These are phyloP conservation scores for Agapornis canus DNA, from an alignment of 2,797 vertebrate genomes.

Conservation along the genomic window DNA sequence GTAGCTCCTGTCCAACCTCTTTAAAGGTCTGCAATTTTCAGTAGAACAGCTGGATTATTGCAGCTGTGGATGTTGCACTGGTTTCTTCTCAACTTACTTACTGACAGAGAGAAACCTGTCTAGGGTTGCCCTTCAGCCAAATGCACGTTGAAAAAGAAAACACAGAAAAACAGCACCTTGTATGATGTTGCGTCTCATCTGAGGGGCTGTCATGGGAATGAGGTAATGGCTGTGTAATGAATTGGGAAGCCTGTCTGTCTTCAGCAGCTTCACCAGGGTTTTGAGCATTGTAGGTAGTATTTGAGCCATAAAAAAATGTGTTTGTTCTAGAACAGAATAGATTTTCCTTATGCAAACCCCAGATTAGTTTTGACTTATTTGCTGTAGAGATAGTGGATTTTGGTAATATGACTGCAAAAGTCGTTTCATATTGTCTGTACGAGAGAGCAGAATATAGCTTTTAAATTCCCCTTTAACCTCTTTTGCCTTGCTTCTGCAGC, in stretches of 20 bases:
- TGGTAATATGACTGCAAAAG: not conserved
- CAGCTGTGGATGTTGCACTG: not conserved
- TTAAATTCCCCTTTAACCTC: not conserved
- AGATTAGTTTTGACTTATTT: not conserved
- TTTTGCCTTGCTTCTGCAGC: not conserved
- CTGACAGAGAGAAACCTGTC: not conserved
- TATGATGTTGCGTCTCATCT: not conserved
- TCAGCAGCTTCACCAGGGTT: not conserved
- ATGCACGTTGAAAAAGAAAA: not conserved
- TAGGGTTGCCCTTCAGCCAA: not conserved
- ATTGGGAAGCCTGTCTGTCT: not conserved
- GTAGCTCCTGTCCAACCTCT: not conserved
- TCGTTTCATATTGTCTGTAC: rapidly evolving
- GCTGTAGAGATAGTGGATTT: not conserved
- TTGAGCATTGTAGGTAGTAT: not conserved
- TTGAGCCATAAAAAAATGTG: not conserved
- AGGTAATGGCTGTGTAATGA: not conserved
- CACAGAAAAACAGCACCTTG: not conserved
- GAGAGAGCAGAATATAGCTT: not conserved
- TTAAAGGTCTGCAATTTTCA: not conserved
- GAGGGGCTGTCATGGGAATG: not conserved
- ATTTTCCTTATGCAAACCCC: not conserved
- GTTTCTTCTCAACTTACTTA: not conserved
- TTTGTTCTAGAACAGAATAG: not conserved
- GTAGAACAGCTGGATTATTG: not conserved